Base-by-base conservation (phyloP, 2,888 invertebrate species). In the Chrysolina oricalcia region DNA sequence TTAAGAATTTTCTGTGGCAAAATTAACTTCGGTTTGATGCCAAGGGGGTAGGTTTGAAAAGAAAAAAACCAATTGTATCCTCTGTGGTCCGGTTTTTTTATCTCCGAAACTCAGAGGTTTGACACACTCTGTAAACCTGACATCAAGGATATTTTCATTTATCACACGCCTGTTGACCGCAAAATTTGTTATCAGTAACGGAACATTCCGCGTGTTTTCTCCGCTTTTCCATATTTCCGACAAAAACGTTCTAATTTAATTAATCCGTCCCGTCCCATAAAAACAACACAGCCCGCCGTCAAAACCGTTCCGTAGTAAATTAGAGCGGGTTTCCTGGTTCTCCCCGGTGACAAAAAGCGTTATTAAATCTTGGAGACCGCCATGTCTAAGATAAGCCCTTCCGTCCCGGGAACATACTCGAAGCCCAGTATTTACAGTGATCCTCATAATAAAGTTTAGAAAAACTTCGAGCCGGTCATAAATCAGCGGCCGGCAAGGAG, bases 391-490 rank as follows among this genome's bases (percentile, higher is more conserved):
- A 80, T 81, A 81, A 81, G 82, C 74, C 81, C 72, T 67, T 71
- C 74, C 77, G 74, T 72, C 40, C 66, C 19, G 72, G 74, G 74
- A 73, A 64, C 69, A 56, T 62, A 68, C 72, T 73, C 50, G 53
- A 53, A 23, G 50, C 43, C 71, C 72, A 75, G 79, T 79, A 80
- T 82, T 82, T 83, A 81, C 83, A 78, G 81, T 84, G 83, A 83
- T 84, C 84, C 84, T 81, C 77, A 82, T 84, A 84, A 85, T 85
- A 85, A 84, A 85, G 83, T 83, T 81, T 80, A 81, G 81, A 83
- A 85, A 85, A 85, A 83, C 74, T 82, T 79, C 80, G 75, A 76
- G 81, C 77, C 81, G 81, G 81, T 77, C 81, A 83, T 85, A 85
- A 85, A 85, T 85, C 85, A 85, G 82, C 75, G 76, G 76, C 72